phyloP scores from a whole-genome alignment of 1,140 invertebrate genomes.

The Drosophila pectinifera region DNA sequence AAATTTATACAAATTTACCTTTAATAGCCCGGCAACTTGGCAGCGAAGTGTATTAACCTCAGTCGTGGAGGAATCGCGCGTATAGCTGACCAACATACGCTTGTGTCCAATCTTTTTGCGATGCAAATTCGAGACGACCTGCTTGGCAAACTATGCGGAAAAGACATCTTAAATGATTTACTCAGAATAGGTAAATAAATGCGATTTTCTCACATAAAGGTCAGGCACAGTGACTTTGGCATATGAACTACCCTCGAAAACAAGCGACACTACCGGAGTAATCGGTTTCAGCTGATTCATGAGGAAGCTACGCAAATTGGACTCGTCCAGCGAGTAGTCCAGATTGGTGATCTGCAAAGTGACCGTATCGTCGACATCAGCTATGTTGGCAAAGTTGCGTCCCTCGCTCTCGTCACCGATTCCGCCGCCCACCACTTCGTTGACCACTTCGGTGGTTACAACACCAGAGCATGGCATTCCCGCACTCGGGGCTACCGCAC shows the following conservation, averaged over 20 bases:
- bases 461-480: constrained; percentile 1
- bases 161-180: background rate
- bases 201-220: constrained; percentile 70
- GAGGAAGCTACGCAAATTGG: constrained; percentile 69
- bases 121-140: constrained; percentile 93
- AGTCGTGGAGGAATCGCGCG: constrained; percentile 87
- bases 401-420: constrained; percentile 9
- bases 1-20: constrained; percentile 75
- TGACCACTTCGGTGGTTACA: background rate
- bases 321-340: constrained; percentile 81
- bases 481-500: background rate
- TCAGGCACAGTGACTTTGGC: constrained; percentile 84
- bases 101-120: constrained; percentile 93
- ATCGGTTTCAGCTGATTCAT: constrained; percentile 82
- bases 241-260: constrained; percentile 78
- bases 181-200: background rate
- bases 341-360: constrained; percentile 84
- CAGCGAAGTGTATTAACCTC: constrained; percentile 89
- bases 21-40: constrained; percentile 88
- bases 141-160: constrained; percentile 87
- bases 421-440: background rate
- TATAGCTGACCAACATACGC: constrained; percentile 92
- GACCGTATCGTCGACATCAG: constrained; percentile 60
- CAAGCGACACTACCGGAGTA: constrained; percentile 77
- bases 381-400: constrained; percentile 23